phyloP scores from a whole-genome alignment of 2,888 invertebrate genomes.

The Orthosia incerta region DNA sequence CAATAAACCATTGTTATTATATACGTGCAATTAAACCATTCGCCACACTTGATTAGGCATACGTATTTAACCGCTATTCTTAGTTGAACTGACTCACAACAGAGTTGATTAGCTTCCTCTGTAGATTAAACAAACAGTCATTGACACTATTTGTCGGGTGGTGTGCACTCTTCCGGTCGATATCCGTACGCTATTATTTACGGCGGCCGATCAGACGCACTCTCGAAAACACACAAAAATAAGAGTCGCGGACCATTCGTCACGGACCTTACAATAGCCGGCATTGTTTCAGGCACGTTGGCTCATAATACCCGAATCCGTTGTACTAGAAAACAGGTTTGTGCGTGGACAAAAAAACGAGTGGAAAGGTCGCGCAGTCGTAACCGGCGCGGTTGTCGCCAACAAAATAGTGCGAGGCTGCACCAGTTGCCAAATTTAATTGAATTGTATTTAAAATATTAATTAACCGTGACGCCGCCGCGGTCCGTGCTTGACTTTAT shows the following conservation, averaged over 20 bases:
- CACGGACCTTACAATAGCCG: slow-evolving; percentile 83
- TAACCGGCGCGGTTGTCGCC: slow-evolving; percentile 63
- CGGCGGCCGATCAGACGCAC: slow-evolving; percentile 82
- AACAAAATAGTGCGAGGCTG: slow-evolving; percentile 72
- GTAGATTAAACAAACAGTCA: slow-evolving; percentile 80
- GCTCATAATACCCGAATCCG: slow-evolving; percentile 79
- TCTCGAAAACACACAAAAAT: slow-evolving; percentile 89
- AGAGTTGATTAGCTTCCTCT: slow-evolving; percentile 78
- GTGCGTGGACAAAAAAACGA: slow-evolving; percentile 72
- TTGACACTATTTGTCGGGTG: slow-evolving; percentile 82
- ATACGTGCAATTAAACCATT: slow-evolving; percentile 72
- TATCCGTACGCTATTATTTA: slow-evolving; percentile 87
- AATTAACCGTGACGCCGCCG: slow-evolving; percentile 84
- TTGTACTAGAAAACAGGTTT: slow-evolving; percentile 81
- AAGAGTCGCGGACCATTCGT: slow-evolving; percentile 84
- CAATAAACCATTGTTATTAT: slow-evolving; percentile 70
- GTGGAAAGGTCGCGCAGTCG: slow-evolving; percentile 71
- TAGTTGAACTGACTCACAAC: slow-evolving; percentile 64
- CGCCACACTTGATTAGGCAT: slow-evolving; percentile 64
- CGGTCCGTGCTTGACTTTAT: slow-evolving; percentile 79
- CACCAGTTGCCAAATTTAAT: slow-evolving; percentile 81
- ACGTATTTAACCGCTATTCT: slow-evolving; percentile 59
- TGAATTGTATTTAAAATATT: slow-evolving; percentile 86
- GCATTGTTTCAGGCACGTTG: slow-evolving; percentile 86
- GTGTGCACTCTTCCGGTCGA: slow-evolving; percentile 86